Evolutionary conservation across 2,888 invertebrate genomes (phyloP), one percentile per base, ranked within the genome.

Genomic region (Mythimna lalbum): DNA sequence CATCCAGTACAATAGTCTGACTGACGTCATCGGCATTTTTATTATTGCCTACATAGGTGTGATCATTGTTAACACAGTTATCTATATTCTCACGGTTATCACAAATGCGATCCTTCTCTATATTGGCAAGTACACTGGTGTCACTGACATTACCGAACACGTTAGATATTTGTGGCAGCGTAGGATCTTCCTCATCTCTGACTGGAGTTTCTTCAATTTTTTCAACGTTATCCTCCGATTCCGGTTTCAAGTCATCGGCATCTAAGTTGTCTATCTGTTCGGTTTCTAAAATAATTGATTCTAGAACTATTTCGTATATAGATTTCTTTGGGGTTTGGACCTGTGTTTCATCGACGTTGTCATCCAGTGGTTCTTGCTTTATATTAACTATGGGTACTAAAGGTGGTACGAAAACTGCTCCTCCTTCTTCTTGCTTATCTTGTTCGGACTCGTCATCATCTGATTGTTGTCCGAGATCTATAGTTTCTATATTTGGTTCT

Each of bases 401-500:
- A n/a, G 62, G 49, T 69, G 76, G 49, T 33, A 21, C 56, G 9
- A 27, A 23, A 7, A 50, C 7, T 69, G 1, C 23, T 50, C 36
- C 67, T 49, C 23, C 36, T 7, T 21, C 56, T 19, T 64, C 59
- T 23, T 73, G 63, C 9, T 62, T 62, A 6, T 33, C 43, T 23
- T 69, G 17, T 27, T 78, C 72, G 5, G 71, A 59, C 17, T 87
- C 89, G 1, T 77, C 68, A 36, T 92, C 93, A 0, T 93, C 94
- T 4, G 90, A 90, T 36, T 91, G 91, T 0, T 82, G 19, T 86
- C 89, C 21, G 93, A 81, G 55, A 63, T 92, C 90, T 53, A 95
- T 93, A 0, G 92, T 93, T 82, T 94, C 95, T 23, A 95, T 88
- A 3, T 78, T 82, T 10, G 91, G 91, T 79, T 95, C 95, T 3